Conservation (phyloP, 2,797 vertebrate species). For the Neosalanx taihuensis region DNA sequence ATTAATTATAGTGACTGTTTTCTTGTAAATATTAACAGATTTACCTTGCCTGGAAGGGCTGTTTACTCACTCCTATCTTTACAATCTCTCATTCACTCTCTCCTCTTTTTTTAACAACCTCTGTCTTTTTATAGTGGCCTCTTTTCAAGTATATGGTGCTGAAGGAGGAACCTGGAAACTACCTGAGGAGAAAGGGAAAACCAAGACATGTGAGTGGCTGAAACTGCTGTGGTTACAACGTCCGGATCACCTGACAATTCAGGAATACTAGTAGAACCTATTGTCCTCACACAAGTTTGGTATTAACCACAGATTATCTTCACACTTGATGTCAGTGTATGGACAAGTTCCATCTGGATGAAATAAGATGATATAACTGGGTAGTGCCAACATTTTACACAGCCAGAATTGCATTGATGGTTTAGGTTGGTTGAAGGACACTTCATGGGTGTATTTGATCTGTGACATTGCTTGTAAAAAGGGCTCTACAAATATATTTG, state of each 20-base stretch:
- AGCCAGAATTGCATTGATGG: too few relatives aligned
- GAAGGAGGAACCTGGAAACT: conserved; percentile 38
- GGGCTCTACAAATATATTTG: too few relatives aligned
- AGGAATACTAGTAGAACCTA: conserved; percentile 41
- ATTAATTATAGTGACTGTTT: too few relatives aligned
- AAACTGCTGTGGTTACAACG: conserved; percentile 11
- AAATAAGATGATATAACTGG: too few relatives aligned
- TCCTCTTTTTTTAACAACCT: conserved; percentile 26
- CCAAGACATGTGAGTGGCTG: conserved; percentile 35
- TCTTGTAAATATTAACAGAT: background rate
- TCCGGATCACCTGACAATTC: conserved; percentile 46
- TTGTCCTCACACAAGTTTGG: conserved; percentile 19
- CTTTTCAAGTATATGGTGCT: conserved; percentile 44
- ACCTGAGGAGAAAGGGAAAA: conserved; percentile 39
- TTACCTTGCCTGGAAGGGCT: conserved; percentile 43
- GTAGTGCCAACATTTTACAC: too few relatives aligned
- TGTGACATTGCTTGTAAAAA: too few relatives aligned
- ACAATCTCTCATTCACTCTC: conserved; percentile 18
- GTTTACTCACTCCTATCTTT: conserved; percentile 17
- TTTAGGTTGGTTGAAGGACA: too few relatives aligned
- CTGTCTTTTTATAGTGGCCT: conserved; percentile 65
- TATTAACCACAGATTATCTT: background rate
- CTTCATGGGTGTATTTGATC: too few relatives aligned
- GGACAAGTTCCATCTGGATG: background rate
- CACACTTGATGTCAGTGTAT: background rate